A percentile compares a stretch with the other conserved stretches of the same genome.
Evolutionary conservation across 2,113 vertebrate genomes (phyloP).

Genomic region (Cyprinodon tularosa): DNA sequence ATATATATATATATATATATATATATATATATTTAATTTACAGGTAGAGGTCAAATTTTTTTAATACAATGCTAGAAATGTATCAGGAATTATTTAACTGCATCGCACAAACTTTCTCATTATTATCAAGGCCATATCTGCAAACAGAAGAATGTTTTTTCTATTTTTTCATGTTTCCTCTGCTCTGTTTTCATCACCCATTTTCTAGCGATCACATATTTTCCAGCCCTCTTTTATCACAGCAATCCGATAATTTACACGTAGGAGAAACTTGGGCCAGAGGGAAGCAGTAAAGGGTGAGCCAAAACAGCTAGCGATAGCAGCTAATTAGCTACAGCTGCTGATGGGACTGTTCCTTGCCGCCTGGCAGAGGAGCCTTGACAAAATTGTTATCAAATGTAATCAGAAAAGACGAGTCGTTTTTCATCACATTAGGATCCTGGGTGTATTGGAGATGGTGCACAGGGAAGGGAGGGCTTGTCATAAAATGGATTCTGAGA

Average conservation of each 20-base stretch:
- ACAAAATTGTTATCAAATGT: constrained; percentile 84
- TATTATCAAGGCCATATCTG: constrained; percentile 14
- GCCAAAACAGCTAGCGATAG: constrained; percentile 84
- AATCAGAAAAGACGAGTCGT: constrained; percentile 76
- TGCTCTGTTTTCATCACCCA: constrained; percentile 20
- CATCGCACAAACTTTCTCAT: constrained; percentile 3
- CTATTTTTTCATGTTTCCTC: constrained; percentile 10
- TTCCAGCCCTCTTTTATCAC: constrained; percentile 68
- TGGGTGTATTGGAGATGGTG: constrained; percentile 41
- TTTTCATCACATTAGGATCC: constrained; percentile 70
- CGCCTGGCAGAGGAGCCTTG: constrained; percentile 76
- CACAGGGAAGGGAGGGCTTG: constrained; percentile 16
- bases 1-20: neutral
- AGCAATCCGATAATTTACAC: constrained; percentile 77
- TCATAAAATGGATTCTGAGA: constrained; percentile 38
- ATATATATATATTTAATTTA: neutral
- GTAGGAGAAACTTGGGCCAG: constrained; percentile 69
- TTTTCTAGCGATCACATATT: constrained; percentile 40
- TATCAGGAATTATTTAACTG: constrained; percentile 26
- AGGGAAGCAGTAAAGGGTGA: constrained; percentile 71
- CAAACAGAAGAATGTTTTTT: constrained; percentile 19
- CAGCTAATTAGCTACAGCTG: constrained; percentile 89
- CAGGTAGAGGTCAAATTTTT: neutral
- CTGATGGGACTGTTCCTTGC: constrained; percentile 80
- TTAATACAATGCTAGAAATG: constrained; percentile 9